These are phyloP conservation scores for Diachasma alloeum DNA, from an alignment of 1,140 invertebrate genomes.

Conservation along the genomic window DNA sequence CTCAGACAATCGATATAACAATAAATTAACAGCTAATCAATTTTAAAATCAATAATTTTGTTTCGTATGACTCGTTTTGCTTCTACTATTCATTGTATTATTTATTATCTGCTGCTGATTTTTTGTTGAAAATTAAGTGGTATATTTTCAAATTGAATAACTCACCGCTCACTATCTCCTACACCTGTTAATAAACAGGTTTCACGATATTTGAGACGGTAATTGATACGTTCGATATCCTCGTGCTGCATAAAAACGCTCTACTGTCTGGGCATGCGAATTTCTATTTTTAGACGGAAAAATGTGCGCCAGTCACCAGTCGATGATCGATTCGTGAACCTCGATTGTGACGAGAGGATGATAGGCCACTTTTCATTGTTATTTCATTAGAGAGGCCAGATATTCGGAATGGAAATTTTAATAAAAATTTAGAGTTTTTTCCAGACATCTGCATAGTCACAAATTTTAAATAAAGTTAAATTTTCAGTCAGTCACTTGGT, in stretches of 20 bases:
- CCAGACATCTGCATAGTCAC: too few species aligned
- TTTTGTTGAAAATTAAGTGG: too few species aligned
- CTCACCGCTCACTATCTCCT: neutral
- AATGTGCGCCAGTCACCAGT: neutral
- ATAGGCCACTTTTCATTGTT: neutral
- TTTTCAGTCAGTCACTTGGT: too few species aligned
- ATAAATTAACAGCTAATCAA: too few species aligned
- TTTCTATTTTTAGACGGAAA: neutral
- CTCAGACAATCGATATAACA: too few species aligned
- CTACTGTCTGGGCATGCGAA: neutral
- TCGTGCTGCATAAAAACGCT: neutral
- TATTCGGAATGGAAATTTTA: too few species aligned
- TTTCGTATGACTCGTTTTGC: too few species aligned
- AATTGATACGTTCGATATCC: neutral
- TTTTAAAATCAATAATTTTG: too few species aligned
- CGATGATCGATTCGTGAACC: neutral
- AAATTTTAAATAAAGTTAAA: too few species aligned
- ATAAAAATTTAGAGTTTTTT: too few species aligned
- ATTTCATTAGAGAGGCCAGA: neutral
- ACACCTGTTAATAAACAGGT: neutral
- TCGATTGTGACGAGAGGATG: neutral
- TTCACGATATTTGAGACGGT: neutral
- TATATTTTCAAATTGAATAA: neutral
- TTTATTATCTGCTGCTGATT: too few species aligned
- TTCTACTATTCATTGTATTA: too few species aligned